These are phyloP conservation scores for Mythimna pallens DNA, from an alignment of 2,888 invertebrate species.

Conservation along the genomic window DNA sequence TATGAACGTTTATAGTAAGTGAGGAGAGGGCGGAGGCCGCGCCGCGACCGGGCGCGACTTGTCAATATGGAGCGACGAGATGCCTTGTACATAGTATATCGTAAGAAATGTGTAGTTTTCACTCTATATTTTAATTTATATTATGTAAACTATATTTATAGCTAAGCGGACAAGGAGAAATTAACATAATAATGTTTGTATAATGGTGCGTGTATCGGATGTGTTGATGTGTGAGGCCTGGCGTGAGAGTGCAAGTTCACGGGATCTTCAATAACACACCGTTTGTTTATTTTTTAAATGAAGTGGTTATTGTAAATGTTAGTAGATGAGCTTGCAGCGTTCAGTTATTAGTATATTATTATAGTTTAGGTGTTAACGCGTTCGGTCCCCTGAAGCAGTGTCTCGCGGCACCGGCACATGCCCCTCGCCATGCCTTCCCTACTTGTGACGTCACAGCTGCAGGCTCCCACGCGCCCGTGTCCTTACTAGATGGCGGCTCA, in stretches of 20 bases:
- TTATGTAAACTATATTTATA: constrained; percentile 87
- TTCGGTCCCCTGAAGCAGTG: constrained; percentile 62
- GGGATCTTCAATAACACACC: constrained; percentile 73
- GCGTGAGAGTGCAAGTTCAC: constrained; percentile 69
- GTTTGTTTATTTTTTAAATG: constrained; percentile 74
- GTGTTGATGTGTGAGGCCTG: constrained; percentile 71
- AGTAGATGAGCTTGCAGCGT: constrained; percentile 88
- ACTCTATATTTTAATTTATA: constrained; percentile 89
- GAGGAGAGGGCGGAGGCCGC: constrained; percentile 44
- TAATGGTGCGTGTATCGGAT: constrained; percentile 67
- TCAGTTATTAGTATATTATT: constrained; percentile 71
- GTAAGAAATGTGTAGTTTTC: constrained; percentile 89
- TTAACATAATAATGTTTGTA: constrained; percentile 81
- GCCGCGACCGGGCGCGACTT: constrained; percentile 58
- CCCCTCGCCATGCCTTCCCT: constrained; percentile 70
- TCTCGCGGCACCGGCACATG: constrained; percentile 57
- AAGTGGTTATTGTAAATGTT: constrained; percentile 79
- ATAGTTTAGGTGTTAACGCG: constrained; percentile 69
- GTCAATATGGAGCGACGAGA: constrained; percentile 77
- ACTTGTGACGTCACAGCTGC: constrained; percentile 54
- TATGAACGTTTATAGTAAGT: constrained; percentile 85
- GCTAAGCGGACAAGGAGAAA: constrained; percentile 83
- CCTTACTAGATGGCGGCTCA: too few species aligned
- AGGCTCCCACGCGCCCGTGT: too few species aligned
- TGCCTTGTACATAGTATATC: constrained; percentile 89